Evolutionary conservation across 2,113 vertebrate genomes (phyloP).

Genomic region (Tetrao urogallus): DNA sequence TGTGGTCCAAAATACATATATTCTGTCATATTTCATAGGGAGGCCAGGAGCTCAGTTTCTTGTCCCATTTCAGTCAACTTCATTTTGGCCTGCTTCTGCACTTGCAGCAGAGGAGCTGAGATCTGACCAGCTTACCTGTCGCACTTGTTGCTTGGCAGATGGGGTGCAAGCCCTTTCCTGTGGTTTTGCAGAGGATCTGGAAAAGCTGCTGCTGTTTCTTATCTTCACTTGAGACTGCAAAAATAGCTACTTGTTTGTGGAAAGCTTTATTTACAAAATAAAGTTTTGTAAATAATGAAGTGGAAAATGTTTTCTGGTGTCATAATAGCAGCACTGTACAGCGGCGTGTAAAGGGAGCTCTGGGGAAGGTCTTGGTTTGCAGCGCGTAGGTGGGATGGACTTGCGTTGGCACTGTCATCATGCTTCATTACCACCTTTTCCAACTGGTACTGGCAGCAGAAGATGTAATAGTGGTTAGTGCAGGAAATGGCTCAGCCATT

Average conservation of each 20-base stretch:
- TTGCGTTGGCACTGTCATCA: not conserved
- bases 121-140: not conserved
- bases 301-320: not conserved
- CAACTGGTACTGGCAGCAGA: not conserved
- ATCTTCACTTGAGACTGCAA: not conserved
- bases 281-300: no score
- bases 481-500: not conserved
- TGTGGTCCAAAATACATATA: not conserved
- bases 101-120: not conserved
- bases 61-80: not conserved
- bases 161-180: not conserved
- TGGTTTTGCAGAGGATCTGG: not conserved
- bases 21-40: not conserved
- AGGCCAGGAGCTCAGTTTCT: not conserved
- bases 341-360: not conserved
- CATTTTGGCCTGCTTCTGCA: not conserved
- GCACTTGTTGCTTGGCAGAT: not conserved
- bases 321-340: not conserved
- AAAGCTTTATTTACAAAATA: slow-evolving; percentile 1
- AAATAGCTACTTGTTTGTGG: not conserved
- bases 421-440: not conserved
- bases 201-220: not conserved
- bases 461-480: not conserved
- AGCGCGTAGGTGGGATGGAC: not conserved
- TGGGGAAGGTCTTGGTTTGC: not conserved